Percentiles rank a stretch among this genome's conserved stretches.
phyloP scores from a whole-genome alignment of 2,888 invertebrate genomes.

The Andrena camellia region DNA sequence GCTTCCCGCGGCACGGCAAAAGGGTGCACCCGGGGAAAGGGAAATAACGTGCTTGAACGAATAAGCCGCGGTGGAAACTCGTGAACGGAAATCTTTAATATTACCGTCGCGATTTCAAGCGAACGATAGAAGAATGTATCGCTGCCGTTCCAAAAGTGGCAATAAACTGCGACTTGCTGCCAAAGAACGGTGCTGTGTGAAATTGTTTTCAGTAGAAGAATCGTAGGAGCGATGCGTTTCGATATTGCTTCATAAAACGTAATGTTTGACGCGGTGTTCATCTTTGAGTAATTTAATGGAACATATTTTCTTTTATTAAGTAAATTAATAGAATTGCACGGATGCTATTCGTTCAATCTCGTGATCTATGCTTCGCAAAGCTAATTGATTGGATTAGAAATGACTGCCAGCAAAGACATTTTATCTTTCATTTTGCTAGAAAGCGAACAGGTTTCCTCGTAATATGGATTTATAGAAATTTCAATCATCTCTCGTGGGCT shows the following conservation, averaged over 20 bases:
- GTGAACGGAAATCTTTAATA: constrained; percentile 63
- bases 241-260: not conserved
- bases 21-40: constrained; percentile 33
- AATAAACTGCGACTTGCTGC: constrained; percentile 2
- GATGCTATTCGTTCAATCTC: too few species aligned
- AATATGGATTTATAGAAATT: constrained; percentile 1
- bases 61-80: constrained; percentile 47
- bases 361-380: too few species aligned
- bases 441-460: not conserved
- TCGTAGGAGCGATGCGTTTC: not conserved
- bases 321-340: too few species aligned
- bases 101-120: constrained; percentile 48
- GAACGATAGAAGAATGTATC: constrained; percentile 51
- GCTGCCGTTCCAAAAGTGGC: constrained; percentile 17
- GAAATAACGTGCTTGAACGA: constrained; percentile 51
- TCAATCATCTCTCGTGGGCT: not conserved
- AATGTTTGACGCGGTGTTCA: not conserved
- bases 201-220: constrained; percentile 1
- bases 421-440: not conserved
- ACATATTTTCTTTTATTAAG: too few species aligned
- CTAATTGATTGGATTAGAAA: not conserved
- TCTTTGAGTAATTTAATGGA: not conserved
- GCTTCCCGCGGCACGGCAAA: constrained; percentile 44
- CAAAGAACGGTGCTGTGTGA: constrained; percentile 13
- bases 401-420: not conserved